phyloP scores from a whole-genome alignment of 2,797 vertebrate genomes.

The Onychomys arenicola region DNA sequence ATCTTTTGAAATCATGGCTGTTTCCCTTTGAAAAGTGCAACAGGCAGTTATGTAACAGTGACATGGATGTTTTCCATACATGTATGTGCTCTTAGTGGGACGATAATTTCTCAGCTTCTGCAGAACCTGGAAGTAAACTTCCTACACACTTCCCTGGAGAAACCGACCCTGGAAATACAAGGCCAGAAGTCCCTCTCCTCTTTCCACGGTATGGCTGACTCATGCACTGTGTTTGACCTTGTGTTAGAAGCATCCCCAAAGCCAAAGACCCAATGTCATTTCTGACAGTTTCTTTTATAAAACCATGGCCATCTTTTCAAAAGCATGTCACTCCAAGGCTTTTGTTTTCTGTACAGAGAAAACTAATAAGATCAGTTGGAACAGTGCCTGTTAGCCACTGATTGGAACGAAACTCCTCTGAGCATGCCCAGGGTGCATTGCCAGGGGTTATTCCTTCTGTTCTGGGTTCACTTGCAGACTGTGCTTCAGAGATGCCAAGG shows the following conservation, averaged over 20 bases:
- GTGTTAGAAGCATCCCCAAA: neutral
- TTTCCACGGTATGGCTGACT: neutral
- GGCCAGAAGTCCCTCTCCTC: neutral
- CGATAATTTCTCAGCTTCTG: neutral
- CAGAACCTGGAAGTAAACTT: neutral
- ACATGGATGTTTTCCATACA: neutral
- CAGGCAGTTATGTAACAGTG: neutral
- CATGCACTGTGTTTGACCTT: neutral
- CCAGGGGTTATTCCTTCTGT: slow-evolving; percentile 9
- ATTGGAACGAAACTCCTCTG: slow-evolving; percentile 61
- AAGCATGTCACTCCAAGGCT: slow-evolving; percentile 10
- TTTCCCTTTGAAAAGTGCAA: neutral
- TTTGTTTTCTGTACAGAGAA: slow-evolving; percentile 30
- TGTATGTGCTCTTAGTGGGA: neutral
- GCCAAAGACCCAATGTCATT: slow-evolving; percentile 63
- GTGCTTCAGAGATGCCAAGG: neutral
- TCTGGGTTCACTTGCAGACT: neutral
- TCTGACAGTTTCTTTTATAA: slow-evolving; percentile 42
- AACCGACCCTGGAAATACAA: neutral
- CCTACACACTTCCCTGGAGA: neutral
- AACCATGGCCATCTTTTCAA: slow-evolving; percentile 20
- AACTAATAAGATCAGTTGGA: slow-evolving; percentile 65
- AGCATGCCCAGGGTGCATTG: slow-evolving; percentile 68
- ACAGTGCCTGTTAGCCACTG: slow-evolving; percentile 28
- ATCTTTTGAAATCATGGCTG: neutral